Base-by-base conservation (phyloP, 2,888 invertebrate species). In the Acanthococcus lagerstroemiae region DNA sequence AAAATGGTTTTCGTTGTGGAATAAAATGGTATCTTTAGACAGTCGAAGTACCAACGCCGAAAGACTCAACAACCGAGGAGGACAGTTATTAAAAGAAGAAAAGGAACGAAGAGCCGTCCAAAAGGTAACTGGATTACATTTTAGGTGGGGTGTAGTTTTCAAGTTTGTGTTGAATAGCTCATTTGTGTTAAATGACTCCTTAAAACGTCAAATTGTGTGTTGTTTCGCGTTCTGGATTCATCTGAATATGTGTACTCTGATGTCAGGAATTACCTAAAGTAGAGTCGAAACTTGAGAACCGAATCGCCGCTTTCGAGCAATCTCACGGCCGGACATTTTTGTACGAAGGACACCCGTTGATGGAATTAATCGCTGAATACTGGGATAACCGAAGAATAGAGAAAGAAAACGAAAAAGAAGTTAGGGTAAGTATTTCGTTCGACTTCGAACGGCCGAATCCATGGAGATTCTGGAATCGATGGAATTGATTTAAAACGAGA, bases 1-100 rank as follows among this genome's bases (percentile, higher is more conserved):
- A 15, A 83, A 84, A 67, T 82, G 89, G 55, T 81, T 84, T 69
- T 78, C 82, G 37, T 78, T 90, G 1, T 92, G 90, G 86, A 77
- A 82, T 22, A 84, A 88, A 72, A 85, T 88, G 83, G 78, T 82
- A 2, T 86, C 87, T 68, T 76, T 93, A 55, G 89, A 92, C 70
- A 82, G 82, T 21, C 37, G n/a, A 37, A 86, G 88, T 0, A 81
- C 82, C n/a, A 88, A 90, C 72, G 88, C 90, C 0, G 85, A 86
- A 70, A 82, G 94, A 54, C 70, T 75, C 1, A 86, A 90, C 71
- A 93, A 94, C 76, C 82, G 95, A 44, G 93, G 94, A 0, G 92
- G 94, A 0, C 87, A 89, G 70, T 77, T 95, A 5, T 77, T 95
- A 1, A 82, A 83, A 61, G 94, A 94, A 74, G 94, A 95, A 75